A percentile compares a stretch with the other conserved stretches of the same genome.
phyloP scores from a whole-genome alignment of 2,797 vertebrate species.

The Chaunax sp. region DNA sequence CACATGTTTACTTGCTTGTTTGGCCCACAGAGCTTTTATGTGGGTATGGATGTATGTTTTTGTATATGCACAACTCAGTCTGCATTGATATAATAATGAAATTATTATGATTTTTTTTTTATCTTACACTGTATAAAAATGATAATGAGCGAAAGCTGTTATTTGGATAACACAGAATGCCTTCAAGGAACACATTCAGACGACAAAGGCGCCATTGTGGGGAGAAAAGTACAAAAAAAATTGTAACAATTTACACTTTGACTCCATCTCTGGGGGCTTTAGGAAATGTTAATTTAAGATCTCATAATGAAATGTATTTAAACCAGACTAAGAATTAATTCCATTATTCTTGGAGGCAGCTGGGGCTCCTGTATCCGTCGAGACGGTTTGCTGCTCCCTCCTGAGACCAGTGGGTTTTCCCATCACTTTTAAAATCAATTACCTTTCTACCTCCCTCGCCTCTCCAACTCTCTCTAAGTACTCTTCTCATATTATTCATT shows the following conservation, averaged over 20 bases:
- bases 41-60: slow-evolving; percentile 58
- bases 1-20: slow-evolving; percentile 56
- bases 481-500: slow-evolving; percentile 82
- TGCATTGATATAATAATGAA: slow-evolving; percentile 43
- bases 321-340: slow-evolving; percentile 77
- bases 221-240: slow-evolving; percentile 33
- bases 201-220: slow-evolving; percentile 62
- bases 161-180: slow-evolving; percentile 51
- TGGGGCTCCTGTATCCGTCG: slow-evolving; percentile 74
- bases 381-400: slow-evolving; percentile 76
- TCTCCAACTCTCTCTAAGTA: slow-evolving; percentile 77
- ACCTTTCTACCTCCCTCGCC: slow-evolving; percentile 78
- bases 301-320: slow-evolving; percentile 79
- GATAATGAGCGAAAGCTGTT: slow-evolving; percentile 41
- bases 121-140: slow-evolving; percentile 38
- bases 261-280: slow-evolving; percentile 68
- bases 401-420: slow-evolving; percentile 81
- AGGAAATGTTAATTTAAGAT: slow-evolving; percentile 75
- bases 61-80: slow-evolving; percentile 36
- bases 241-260: slow-evolving; percentile 73
- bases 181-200: slow-evolving; percentile 53
- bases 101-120: slow-evolving; percentile 33
- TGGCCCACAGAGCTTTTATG: slow-evolving; percentile 52
- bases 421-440: slow-evolving; percentile 87
- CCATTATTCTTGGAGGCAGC: slow-evolving; percentile 75